Percentiles rank a stretch among this genome's conserved stretches.
phyloP scores from a whole-genome alignment of 2,888 invertebrate species.

The Plebejus melissa region DNA sequence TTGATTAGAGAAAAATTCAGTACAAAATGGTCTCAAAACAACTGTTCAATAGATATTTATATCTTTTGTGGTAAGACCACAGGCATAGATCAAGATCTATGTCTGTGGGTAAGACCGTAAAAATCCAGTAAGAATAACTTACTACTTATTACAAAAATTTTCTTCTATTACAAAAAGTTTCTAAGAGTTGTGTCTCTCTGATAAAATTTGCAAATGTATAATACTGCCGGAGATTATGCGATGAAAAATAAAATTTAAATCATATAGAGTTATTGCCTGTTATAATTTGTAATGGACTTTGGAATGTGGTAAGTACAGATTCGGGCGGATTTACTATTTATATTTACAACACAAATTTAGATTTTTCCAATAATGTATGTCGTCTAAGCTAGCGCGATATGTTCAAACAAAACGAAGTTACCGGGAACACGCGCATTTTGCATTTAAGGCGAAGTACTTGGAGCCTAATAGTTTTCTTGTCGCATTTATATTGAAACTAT shows the following conservation, averaged over 20 bases:
- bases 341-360: background rate
- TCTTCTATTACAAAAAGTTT: too few species aligned
- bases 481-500: background rate
- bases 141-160: too few species aligned
- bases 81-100: too few species aligned
- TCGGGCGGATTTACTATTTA: background rate
- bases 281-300: background rate
- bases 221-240: background rate
- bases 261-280: background rate
- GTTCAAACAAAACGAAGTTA: background rate
- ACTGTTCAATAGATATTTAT: too few species aligned
- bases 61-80: too few species aligned
- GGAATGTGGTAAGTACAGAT: background rate
- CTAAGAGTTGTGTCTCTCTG: background rate
- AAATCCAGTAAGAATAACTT: too few species aligned
- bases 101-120: too few species aligned
- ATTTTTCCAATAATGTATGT: background rate
- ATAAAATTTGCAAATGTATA: background rate
- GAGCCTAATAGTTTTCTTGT: conserved; percentile 15
- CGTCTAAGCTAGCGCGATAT: background rate
- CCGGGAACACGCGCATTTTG: background rate
- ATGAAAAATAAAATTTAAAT: background rate
- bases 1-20: too few species aligned
- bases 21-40: too few species aligned
- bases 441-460: background rate